phyloP scores from a whole-genome alignment of 30 jellyfish, hydroid and myxozoan genomes.

The Turritopsis rubra region DNA sequence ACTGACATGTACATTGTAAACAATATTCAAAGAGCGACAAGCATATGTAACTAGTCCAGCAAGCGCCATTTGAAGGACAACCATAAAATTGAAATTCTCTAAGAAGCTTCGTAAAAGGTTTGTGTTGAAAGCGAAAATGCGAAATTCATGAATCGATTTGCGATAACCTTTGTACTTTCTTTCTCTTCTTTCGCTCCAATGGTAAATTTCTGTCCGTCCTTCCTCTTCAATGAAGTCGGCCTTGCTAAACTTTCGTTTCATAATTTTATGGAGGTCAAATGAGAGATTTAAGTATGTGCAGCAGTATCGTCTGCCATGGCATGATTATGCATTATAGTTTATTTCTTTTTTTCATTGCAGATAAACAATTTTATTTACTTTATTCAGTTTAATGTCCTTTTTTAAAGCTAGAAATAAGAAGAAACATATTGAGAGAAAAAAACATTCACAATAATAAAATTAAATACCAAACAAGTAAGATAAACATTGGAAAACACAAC shows the following conservation, averaged over 20 bases:
- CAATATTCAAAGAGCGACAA: constrained; percentile 19
- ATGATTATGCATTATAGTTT: background rate
- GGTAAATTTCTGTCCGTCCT: constrained; percentile 88
- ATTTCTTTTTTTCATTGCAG: background rate
- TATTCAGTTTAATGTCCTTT: background rate
- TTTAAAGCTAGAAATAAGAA: background rate
- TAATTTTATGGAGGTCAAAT: background rate
- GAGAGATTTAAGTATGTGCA: background rate
- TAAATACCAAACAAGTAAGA: background rate
- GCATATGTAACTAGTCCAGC: constrained; percentile 68
- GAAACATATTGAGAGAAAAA: background rate
- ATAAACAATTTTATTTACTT: background rate
- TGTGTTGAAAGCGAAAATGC: constrained; percentile 75
- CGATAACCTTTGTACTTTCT: constrained; percentile 69
- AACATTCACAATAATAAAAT: background rate
- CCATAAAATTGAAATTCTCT: constrained; percentile 81
- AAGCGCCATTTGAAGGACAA: constrained; percentile 76
- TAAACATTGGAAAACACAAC: background rate
- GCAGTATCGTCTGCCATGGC: background rate
- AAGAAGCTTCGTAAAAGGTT: constrained; percentile 77
- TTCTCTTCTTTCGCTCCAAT: constrained; percentile 82
- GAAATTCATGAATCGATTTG: constrained; percentile 56
- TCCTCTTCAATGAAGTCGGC: constrained; percentile 90
- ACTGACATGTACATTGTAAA: constrained; percentile 79
- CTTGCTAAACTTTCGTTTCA: background rate